Evolutionary conservation across 2,797 vertebrate species (phyloP), one percentile per base, ranked within the genome.

Genomic region (Clarias fuscus): DNA sequence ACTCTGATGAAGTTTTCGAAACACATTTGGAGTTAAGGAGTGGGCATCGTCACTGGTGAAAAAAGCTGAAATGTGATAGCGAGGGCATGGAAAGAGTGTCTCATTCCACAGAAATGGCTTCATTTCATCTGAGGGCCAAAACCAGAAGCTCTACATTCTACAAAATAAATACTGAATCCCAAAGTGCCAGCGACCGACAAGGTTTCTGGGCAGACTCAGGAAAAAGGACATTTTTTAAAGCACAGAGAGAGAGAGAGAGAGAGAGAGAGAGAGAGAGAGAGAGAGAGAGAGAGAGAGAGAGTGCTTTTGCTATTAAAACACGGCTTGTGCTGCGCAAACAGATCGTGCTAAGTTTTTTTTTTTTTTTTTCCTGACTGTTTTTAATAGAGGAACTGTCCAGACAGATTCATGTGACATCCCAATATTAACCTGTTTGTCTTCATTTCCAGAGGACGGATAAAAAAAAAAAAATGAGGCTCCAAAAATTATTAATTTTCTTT

Each of bases 71-170:
- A 87, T 80, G 80, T 43, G 88, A 88, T 89, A 88, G 87, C 62
- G 40, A 83, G 56, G 40, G 84, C 80, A 85, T 77, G 78, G 87
- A 86, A 92, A 91, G 89, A 85, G 77, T 7, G 48, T 87, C 64
- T 87, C 87, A 88, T 90, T 92, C 89, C 91, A 89, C 67, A 92
- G 83, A 91, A 92, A 91, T 86, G 85, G 90, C 84, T 89, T 93
- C 87, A 91, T 85, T 90, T 91, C 85, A 76, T 90, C 85, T 27
- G 67, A 62, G 64, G 82, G 92, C 94, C 93, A 94, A 93, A 87
- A 92, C 88, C 91, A 92, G 86, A 90, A 91, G 89, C 91, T 92
- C 90, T 87, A 90, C 89, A 87, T 90, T 90, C 61, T 70, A 70
- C 87, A 72, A 86, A 79, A 84, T 89, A 88, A 92, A 91, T 87